Conservation (phyloP, 2,888 invertebrate species). For the Euphydryas editha region DNA sequence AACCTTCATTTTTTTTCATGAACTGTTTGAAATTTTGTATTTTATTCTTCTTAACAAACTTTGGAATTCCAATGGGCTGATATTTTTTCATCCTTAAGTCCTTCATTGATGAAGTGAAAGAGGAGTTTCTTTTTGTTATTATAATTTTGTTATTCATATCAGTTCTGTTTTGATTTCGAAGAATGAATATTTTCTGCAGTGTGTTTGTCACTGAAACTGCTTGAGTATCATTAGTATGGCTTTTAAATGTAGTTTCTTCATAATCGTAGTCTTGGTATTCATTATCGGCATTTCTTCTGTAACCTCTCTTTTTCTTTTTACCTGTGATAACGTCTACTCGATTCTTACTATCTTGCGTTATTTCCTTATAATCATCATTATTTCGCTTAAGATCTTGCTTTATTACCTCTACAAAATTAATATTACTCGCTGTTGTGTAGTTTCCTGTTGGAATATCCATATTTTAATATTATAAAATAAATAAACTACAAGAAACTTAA, state of each 20-base stretch:
- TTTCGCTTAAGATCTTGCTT: conserved; percentile 53
- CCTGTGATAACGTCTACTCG: not conserved
- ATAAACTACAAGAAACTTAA: not conserved
- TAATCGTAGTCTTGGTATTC: not conserved
- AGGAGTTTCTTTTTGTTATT: not conserved
- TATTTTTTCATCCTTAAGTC: not conserved
- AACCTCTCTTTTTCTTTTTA: not conserved
- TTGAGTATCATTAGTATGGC: not conserved
- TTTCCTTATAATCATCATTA: conserved; percentile 61
- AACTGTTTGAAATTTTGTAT: conserved; percentile 45
- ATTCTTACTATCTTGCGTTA: not conserved
- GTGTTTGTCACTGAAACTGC: not conserved
- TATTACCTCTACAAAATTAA: conserved; percentile 49
- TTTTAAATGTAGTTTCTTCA: not conserved
- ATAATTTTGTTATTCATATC: not conserved
- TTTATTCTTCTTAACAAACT: conserved; percentile 29
- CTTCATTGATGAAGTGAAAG: not conserved
- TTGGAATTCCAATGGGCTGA: not conserved
- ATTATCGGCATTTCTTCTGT: conserved; percentile 1
- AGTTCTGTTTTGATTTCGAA: conserved; percentile 13
- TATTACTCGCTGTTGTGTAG: conserved; percentile 20
- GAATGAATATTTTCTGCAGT: not conserved
- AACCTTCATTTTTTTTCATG: conserved; percentile 45
- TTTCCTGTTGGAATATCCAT: not conserved
- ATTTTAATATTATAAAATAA: not conserved